Evolutionary conservation across 2,797 vertebrate species (phyloP).

Genomic region (Ispidina lecontei): DNA sequence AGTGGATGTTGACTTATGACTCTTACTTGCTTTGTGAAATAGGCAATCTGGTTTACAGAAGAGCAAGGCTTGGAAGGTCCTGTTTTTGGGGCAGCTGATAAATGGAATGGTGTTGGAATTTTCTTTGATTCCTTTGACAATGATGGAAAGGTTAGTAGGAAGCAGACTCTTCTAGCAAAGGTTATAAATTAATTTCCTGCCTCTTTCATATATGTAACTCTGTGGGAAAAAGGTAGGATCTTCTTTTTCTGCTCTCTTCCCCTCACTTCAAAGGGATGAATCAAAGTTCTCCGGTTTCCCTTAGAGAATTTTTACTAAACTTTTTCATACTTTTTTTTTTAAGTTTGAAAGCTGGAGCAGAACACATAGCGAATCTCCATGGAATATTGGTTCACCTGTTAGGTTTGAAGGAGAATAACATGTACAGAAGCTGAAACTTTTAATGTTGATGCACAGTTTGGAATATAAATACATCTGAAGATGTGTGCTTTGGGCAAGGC

Average conservation of each 20-base stretch:
- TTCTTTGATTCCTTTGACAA: constrained; percentile 99
- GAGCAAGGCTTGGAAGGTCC: constrained; percentile 91
- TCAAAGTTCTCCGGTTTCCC: background rate
- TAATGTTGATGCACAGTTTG: background rate
- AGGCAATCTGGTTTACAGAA: constrained; percentile 94
- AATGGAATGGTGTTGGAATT: constrained; percentile 93
- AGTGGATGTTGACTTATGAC: background rate
- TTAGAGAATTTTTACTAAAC: background rate
- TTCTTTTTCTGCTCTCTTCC: background rate
- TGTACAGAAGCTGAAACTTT: background rate
- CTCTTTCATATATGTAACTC: background rate
- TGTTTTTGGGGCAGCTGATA: constrained; percentile 92
- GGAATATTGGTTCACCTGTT: background rate
- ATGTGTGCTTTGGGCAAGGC: background rate
- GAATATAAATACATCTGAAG: background rate
- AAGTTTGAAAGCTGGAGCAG: background rate
- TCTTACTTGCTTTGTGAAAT: background rate
- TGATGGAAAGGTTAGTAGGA: constrained; percentile 90
- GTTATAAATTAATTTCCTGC: background rate
- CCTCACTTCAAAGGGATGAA: background rate
- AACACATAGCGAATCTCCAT: background rate
- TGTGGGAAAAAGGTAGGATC: background rate
- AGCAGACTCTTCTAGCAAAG: background rate
- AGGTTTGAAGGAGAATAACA: background rate
- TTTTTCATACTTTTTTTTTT: background rate